A percentile compares a stretch with the other conserved stretches of the same genome.
phyloP scores from a whole-genome alignment of 2,888 invertebrate species.

The Capitulum mitella region DNA sequence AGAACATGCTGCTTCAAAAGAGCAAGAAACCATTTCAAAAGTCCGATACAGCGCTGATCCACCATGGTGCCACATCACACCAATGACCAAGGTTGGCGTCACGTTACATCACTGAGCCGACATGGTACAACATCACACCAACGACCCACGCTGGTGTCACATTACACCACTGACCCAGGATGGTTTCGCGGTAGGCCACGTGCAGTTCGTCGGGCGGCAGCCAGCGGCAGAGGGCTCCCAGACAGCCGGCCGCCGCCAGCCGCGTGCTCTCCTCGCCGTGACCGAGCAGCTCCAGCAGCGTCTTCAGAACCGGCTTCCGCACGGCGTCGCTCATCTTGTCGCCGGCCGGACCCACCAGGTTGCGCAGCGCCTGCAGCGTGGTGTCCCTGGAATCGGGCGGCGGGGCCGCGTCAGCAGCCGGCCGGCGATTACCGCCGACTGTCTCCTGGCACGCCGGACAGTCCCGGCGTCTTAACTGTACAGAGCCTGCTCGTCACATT shows the following conservation, averaged over 20 bases:
- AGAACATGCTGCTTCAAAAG: no score
- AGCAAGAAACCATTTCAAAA: no score
- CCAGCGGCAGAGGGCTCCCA: constrained; percentile 74
- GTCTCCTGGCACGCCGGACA: no score
- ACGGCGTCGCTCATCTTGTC: constrained; percentile 79
- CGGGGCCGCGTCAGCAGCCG: background rate
- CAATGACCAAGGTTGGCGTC: background rate
- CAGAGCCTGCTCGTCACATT: no score
- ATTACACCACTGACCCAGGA: background rate
- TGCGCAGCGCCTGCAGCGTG: constrained; percentile 77
- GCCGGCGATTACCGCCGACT: no score
- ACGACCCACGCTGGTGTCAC: no score
- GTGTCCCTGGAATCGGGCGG: constrained; percentile 63
- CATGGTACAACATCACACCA: no score
- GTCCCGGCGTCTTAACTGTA: no score
- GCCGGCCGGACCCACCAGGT: constrained; percentile 71
- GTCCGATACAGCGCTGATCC: no score
- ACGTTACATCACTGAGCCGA: no score
- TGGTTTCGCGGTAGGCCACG: constrained; percentile 36
- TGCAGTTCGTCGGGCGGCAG: constrained; percentile 64
- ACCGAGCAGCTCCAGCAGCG: constrained; percentile 59
- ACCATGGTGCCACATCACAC: background rate
- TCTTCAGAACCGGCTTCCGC: constrained; percentile 62
- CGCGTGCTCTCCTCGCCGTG: constrained; percentile 73
- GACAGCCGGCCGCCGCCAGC: constrained; percentile 75